A percentile compares a stretch with the other conserved stretches of the same genome.
These are phyloP conservation scores for Diadegma fenestrale DNA, from an alignment of 2,888 invertebrate genomes.

Conservation along the genomic window DNA sequence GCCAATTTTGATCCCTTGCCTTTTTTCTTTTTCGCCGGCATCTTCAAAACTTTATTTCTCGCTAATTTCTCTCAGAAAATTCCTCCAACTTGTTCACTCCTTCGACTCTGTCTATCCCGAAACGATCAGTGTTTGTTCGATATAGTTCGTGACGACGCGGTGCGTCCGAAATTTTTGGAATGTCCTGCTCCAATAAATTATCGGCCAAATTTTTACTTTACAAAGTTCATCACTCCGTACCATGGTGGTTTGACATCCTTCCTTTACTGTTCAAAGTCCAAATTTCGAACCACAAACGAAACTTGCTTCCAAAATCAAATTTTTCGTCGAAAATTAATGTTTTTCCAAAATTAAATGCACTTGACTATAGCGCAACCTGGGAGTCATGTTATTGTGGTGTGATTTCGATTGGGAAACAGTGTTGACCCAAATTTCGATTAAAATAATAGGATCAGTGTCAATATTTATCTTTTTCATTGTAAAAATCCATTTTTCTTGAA, in stretches of 20 bases:
- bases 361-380: background rate
- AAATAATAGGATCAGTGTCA: background rate
- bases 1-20: constrained; percentile 91
- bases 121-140: constrained; percentile 31
- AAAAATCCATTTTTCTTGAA: background rate
- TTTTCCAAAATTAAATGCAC: background rate
- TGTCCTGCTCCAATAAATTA: too few species aligned
- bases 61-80: background rate
- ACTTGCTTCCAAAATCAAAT: background rate
- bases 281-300: background rate
- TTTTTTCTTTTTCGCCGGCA: constrained; percentile 88
- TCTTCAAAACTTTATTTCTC: constrained; percentile 53
- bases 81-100: background rate
- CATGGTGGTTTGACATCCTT: background rate
- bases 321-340: background rate
- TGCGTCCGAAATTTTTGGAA: background rate
- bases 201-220: background rate
- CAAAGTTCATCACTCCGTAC: background rate
- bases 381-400: background rate
- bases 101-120: background rate
- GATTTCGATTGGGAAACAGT: background rate
- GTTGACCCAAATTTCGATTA: background rate
- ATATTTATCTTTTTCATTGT: background rate
- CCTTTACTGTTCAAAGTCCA: background rate
- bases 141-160: constrained; percentile 5